Conservation (phyloP, 2,888 invertebrate genomes). For the Arge pagana region DNA sequence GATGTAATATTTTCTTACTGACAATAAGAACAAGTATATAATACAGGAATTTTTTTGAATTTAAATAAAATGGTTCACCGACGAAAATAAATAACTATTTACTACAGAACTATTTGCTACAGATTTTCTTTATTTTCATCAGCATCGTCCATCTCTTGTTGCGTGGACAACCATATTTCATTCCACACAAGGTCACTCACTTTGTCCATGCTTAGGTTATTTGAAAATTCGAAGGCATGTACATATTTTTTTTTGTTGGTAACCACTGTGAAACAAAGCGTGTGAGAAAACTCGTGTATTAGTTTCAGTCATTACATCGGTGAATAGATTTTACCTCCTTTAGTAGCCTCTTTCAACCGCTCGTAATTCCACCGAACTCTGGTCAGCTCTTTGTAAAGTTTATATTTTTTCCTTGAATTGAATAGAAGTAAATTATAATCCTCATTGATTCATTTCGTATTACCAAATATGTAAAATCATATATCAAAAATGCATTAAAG, state of each 20-base stretch:
- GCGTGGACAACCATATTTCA: constrained; percentile 35
- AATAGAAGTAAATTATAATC: neutral
- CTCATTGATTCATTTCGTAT: no score
- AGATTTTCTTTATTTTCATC: constrained; percentile 31
- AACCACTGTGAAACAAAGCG: neutral
- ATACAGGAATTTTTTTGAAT: no score
- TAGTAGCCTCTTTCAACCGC: constrained; percentile 24
- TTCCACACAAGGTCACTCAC: constrained; percentile 37
- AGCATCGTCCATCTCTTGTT: constrained; percentile 3
- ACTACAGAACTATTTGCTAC: no score
- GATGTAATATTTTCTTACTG: no score
- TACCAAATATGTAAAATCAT: neutral
- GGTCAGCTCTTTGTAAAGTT: constrained; percentile 36
- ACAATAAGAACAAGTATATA: no score
- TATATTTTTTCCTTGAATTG: constrained; percentile 33
- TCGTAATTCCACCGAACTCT: constrained; percentile 39
- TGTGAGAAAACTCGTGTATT: constrained; percentile 8
- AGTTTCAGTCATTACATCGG: no score
- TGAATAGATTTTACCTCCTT: constrained; percentile 33
- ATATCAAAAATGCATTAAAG: neutral
- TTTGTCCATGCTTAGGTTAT: constrained; percentile 25
- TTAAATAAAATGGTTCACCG: no score
- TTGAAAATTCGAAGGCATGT: constrained; percentile 35
- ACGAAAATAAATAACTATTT: no score
- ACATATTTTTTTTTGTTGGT: constrained; percentile 38